Evolutionary conservation across 2,888 invertebrate species (phyloP).

Genomic region (Caenorhabditis japonica): DNA sequence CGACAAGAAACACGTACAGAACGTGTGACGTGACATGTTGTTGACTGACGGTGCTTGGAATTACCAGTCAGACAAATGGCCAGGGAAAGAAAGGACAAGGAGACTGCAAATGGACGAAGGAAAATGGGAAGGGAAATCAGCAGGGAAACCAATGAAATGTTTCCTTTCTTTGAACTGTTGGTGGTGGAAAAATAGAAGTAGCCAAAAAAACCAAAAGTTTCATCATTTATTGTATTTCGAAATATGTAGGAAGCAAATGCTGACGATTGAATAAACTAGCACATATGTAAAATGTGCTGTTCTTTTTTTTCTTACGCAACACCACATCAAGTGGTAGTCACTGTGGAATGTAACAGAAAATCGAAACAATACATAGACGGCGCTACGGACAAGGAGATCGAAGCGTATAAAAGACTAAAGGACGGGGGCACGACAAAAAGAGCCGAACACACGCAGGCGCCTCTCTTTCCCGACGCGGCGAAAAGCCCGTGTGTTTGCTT

Average conservation of each 20-base stretch:
- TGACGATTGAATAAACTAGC: too few relatives aligned
- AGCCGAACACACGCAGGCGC: conserved; percentile 34
- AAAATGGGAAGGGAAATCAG: background rate
- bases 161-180: too few relatives aligned
- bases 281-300: too few relatives aligned
- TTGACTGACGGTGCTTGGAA: conserved; percentile 9
- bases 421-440: conserved; percentile 10
- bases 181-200: too few relatives aligned
- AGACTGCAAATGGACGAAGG: background rate
- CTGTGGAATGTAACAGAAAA: too few relatives aligned
- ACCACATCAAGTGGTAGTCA: too few relatives aligned
- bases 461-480: too few relatives aligned
- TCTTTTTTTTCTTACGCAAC: too few relatives aligned
- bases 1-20: conserved; percentile 37
- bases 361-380: too few relatives aligned
- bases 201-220: too few relatives aligned
- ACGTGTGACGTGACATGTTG: conserved; percentile 50
- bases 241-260: too few relatives aligned
- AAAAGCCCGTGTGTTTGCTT: conserved; percentile 48
- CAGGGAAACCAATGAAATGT: background rate
- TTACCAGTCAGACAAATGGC: conserved; percentile 33
- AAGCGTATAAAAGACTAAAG: conserved; percentile 13
- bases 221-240: too few relatives aligned
- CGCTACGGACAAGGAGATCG: conserved; percentile 1
- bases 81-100: conserved; percentile 4